Conservation (phyloP, 2,797 vertebrate species). For the Remorina albescens region DNA sequence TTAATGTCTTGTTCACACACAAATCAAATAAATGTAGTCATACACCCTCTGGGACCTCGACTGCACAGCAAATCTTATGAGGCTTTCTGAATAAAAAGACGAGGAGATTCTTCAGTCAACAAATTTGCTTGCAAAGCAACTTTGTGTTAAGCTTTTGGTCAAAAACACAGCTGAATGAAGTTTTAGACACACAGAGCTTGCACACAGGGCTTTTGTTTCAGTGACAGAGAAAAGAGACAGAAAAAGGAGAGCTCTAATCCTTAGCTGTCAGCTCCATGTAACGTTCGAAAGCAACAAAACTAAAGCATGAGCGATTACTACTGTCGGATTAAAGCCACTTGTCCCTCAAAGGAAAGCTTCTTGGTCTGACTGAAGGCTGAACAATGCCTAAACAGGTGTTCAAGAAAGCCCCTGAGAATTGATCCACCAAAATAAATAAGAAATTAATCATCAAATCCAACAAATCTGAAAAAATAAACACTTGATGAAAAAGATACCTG, state of each 20-base stretch:
- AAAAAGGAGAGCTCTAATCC: background rate
- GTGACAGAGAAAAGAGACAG: background rate
- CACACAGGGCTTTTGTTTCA: background rate
- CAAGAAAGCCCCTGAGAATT: background rate
- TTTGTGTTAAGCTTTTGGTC: no score
- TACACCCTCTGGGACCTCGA: background rate
- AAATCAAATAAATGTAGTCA: background rate
- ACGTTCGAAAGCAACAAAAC: slow-evolving; percentile 4
- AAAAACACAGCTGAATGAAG: background rate
- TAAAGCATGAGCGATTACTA: slow-evolving; percentile 12
- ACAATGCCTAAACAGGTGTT: background rate
- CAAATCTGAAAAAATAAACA: no score
- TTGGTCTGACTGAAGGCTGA: background rate
- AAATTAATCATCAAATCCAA: no score
- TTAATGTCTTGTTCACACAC: background rate
- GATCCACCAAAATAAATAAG: no score
- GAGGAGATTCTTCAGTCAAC: background rate
- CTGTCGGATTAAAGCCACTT: slow-evolving; percentile 14
- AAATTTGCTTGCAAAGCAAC: no score
- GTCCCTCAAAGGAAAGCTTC: background rate
- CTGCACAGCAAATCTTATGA: background rate
- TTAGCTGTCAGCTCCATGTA: background rate
- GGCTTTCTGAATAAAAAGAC: background rate
- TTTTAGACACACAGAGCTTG: background rate
- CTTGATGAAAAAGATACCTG: background rate